Conservation (phyloP, 1,140 invertebrate genomes). For the Drosophila elegans region DNA sequence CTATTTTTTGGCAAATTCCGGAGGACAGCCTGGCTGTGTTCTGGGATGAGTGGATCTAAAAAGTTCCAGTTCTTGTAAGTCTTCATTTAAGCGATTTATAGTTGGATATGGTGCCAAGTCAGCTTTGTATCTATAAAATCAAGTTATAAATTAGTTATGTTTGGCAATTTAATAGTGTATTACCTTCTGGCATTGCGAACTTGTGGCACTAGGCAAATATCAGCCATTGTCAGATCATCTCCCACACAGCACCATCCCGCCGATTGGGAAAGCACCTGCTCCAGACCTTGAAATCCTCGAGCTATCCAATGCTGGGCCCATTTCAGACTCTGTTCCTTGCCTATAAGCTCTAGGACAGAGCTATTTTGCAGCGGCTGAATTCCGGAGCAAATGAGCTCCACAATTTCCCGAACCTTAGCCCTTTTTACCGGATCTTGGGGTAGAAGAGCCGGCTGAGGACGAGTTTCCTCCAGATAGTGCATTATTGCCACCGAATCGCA, state of each 20-base stretch:
- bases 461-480: slow-evolving; percentile 97
- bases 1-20: slow-evolving; percentile 88
- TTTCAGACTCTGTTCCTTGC: slow-evolving; percentile 92
- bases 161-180: neutral
- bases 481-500: slow-evolving; percentile 97
- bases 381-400: slow-evolving; percentile 92
- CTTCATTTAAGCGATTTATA: slow-evolving; percentile 92
- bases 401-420: slow-evolving; percentile 91
- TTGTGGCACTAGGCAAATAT: slow-evolving; percentile 97
- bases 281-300: slow-evolving; percentile 94
- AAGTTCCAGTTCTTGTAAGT: slow-evolving; percentile 92
- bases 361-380: slow-evolving; percentile 98
- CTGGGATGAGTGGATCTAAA: slow-evolving; percentile 94
- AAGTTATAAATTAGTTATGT: too few species aligned
- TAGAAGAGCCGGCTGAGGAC: slow-evolving; percentile 92
- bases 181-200: slow-evolving; percentile 94
- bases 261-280: slow-evolving; percentile 91
- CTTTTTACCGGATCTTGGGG: slow-evolving; percentile 93
- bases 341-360: slow-evolving; percentile 91
- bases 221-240: slow-evolving; percentile 95
- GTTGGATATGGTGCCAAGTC: slow-evolving; percentile 94
- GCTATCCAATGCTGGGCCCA: slow-evolving; percentile 97
- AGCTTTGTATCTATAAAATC: slow-evolving; percentile 90
- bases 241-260: slow-evolving; percentile 97
- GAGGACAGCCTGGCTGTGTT: slow-evolving; percentile 95